Base-by-base conservation (phyloP, 2,113 vertebrate genomes). In the Capra hircus region DNA sequence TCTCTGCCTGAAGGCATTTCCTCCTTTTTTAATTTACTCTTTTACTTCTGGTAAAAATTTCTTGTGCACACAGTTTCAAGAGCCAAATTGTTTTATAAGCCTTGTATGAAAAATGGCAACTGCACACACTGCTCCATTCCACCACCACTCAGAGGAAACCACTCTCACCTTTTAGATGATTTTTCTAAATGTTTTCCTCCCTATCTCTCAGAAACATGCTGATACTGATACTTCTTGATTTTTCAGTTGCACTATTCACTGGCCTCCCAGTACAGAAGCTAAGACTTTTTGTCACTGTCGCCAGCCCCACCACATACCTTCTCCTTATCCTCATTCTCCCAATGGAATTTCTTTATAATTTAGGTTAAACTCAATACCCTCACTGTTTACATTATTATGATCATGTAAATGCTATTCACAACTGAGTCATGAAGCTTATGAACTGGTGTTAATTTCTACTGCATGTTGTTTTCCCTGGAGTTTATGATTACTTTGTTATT, bases 21-120 rank as follows among this genome's bases (percentile, higher is more conserved):
- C 87, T 78, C 45, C 3, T 53, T 83, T 96, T 77, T 60, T 53
- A 84, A 84, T 93, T 77, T n/a, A 88, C 15, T 89, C 62, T 60
- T 92, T 96, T 55, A 90, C 89, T 90, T 96, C 93, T 85, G 64
- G 64, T 36, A 78, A 90, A 77, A 55, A 2, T 90, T 83, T 84
- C 43, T 74, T 48, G 84, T 40, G 30, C n/a, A 45, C 33, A 81
- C 12, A 85, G 43, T 48, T 86, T 95, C 86, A 90, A 93, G 50
- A 59, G 23, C 74, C 40, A 80, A 89, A 60, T 81, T 7, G 4
- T 74, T 81, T 60, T 82, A 12, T 50, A 82, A 53, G 36, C 59
- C 14, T 81, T 71, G 21, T 36, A 48, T 62, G 30, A 87, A 60
- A 81, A 95, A 60, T 12, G 57, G 12, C 28, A 95, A 5, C 45